Conservation (phyloP, 2,113 vertebrate species). For the Rhynchomys soricoides region DNA sequence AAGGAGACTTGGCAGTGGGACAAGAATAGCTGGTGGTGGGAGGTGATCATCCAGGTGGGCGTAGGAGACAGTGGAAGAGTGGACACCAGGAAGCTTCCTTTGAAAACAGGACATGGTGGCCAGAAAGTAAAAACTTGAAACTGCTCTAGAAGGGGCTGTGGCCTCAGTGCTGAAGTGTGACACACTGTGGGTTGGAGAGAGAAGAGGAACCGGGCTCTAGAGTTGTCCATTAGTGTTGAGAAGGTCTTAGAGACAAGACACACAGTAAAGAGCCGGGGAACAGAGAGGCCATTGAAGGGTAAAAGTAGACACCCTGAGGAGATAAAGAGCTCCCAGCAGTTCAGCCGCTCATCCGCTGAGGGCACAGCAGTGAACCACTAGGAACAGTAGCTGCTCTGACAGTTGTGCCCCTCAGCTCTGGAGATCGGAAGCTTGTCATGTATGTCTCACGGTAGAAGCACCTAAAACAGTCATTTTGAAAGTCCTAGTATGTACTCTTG, state of each 20-base stretch:
- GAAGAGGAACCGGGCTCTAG: background rate
- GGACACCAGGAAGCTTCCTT: background rate
- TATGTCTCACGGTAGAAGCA: background rate
- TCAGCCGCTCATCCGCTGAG: background rate
- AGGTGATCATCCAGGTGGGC: background rate
- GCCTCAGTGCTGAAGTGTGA: background rate
- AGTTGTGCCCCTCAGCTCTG: background rate
- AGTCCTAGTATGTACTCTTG: background rate
- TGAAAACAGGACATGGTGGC: background rate
- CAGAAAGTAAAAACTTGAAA: background rate
- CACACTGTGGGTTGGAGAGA: background rate
- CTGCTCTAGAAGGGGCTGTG: background rate
- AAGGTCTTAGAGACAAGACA: background rate
- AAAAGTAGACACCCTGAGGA: background rate
- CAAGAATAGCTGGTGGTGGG: background rate
- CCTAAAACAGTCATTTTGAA: background rate
- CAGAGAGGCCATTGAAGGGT: background rate
- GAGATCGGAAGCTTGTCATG: background rate
- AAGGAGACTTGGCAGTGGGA: background rate
- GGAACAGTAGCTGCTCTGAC: accelerated
- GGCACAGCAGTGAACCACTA: background rate
- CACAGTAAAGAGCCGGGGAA: no score
- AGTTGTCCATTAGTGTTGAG: background rate
- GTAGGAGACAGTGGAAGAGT: background rate
- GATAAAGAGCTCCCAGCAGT: background rate